Evolutionary conservation across 2,113 vertebrate genomes (phyloP), one percentile per base, ranked within the genome.

Genomic region (Elachura formosa): DNA sequence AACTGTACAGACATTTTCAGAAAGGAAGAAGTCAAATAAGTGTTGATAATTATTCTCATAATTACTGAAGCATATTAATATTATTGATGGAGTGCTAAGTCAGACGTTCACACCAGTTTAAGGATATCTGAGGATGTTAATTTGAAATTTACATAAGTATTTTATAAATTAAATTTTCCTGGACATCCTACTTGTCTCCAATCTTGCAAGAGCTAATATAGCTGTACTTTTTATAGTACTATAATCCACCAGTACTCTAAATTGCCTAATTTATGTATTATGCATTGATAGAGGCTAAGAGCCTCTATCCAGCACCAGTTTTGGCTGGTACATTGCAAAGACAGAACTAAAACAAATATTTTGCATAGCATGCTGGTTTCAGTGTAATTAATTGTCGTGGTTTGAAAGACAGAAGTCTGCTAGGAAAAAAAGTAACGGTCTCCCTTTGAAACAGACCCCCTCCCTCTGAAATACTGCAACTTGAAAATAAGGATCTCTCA

Each of bases 111-210:
- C 16, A 14, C 34, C n/a, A 71, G 31, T 68, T 79, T 76, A 40
- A 64, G 36, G 58, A 54, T 21, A 59, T 58, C 67, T 0, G 0
- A 64, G 31, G 25, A 80, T 0, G 0, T 46, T 40, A 46, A 74
- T 67, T 18, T 78, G 31, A 76, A 76, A 67, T 66, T 19, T 34
- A 68, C 24, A 2, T 5, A 24, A 51, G 3, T 31, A 13, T n/a
- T 12, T 8, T 14, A 61, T 16, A n/a, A 67, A 73, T 62, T 54
- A 34, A 52, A 17, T 46, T 43, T 59, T 84, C 15, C 40, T 68
- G 31, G 61, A 33, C 9, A 89, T 33, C 31, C 17, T 19, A 10
- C 54, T 81, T 46, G 55, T 46, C 21, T 29, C 19, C 19, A 80
- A 8, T 13, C 22, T 38, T 59, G 13, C 43, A 72, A 78, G 56